phyloP scores from a whole-genome alignment of 2,113 vertebrate species.

The Cyanocitta stelleri region DNA sequence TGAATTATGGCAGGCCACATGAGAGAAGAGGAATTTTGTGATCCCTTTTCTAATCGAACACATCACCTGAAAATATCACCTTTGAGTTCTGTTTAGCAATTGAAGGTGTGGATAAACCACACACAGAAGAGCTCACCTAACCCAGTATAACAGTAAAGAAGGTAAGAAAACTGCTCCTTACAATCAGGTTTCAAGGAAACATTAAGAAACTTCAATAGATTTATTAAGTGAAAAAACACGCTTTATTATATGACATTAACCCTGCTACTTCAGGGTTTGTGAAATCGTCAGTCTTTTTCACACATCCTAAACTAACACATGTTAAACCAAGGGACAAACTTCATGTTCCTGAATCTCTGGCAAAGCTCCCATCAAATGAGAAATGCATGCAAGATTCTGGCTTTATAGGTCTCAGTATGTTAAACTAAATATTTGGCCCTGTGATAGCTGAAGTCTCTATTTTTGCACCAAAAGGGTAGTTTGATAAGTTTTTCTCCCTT shows the following conservation, averaged over 20 bases:
- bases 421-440: not conserved
- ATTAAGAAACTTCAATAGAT: not conserved
- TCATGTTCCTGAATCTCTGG: not conserved
- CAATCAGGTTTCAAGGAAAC: not conserved
- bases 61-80: not conserved
- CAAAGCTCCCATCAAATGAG: not conserved
- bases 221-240: not conserved
- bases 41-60: not conserved
- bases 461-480: not conserved
- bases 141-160: not conserved
- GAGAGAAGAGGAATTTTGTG: not conserved
- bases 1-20: not conserved
- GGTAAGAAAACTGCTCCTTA: not conserved
- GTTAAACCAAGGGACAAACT: not conserved
- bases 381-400: fast-evolving
- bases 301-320: not conserved
- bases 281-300: not conserved
- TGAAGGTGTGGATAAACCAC: not conserved
- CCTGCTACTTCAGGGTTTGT: not conserved
- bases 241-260: not conserved
- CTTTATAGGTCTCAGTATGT: not conserved
- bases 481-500: not conserved
- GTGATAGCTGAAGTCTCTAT: not conserved
- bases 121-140: not conserved
- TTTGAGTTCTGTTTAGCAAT: not conserved